Base-by-base conservation (phyloP, 2,113 vertebrate genomes). In the Pteropus alecto region DNA sequence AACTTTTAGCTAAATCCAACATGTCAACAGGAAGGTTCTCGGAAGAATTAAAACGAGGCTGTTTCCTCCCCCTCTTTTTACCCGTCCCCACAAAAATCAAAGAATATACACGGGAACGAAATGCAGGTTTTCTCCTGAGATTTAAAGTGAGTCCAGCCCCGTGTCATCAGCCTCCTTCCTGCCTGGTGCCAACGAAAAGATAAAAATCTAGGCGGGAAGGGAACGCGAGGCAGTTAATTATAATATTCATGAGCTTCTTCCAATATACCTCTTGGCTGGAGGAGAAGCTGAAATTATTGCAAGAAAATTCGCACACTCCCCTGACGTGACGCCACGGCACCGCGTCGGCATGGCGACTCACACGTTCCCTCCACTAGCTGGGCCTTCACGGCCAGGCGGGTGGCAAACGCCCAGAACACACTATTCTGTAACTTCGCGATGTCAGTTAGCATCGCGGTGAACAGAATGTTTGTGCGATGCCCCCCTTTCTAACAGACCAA, bases 221-320 rank as follows among this genome's bases (percentile, higher is more conserved):
- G 93, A 84, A 94, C 15, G 38, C n/a, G 87, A 96, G 77, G 54
- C 19, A 56, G 70, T 84, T 95, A 96, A 95, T 95, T 78, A 95
- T 78, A 88, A 96, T 97, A 97, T 94, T 87, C 85, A 97, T 96
- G 85, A 97, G 73, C 67, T 68, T 48, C 28, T 94, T 78, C 67
- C 81, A 93, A 65, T 12, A 81, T 26, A 74, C 30, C 81, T 85
- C 93, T 87, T 86, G 70, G 90, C 84, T 96, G 63, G 82, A 28
- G 76, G 41, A 54, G 67, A 74, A 76, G 74, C 54, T 77, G 48
- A 95, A 97, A 96, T 63, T 88, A 96, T 24, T 92, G 58, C 6
- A 71, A 60, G 54, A 58, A 87, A 96, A 78, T 90, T 79, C 90
- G 92, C 92, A 95, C 92, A 83, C 93, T 92, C 71, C 78, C 93